These are phyloP conservation scores for Tenebrosternarchus preto DNA, from an alignment of 2,113 vertebrate genomes.

Conservation along the genomic window DNA sequence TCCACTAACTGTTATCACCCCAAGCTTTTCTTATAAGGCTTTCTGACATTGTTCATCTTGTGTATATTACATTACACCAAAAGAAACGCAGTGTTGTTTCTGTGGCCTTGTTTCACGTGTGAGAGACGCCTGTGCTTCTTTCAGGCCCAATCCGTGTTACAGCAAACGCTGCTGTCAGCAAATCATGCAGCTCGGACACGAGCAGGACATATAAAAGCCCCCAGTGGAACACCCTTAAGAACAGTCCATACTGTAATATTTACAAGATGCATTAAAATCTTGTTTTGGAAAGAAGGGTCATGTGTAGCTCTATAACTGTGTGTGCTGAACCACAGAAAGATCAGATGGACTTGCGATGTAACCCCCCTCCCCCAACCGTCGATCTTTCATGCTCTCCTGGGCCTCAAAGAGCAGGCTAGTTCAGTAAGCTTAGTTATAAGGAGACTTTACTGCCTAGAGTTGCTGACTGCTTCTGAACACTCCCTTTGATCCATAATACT, in stretches of 20 bases:
- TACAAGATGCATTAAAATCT: background rate
- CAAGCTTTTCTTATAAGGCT: no score
- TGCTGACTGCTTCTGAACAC: slow-evolving; percentile 34
- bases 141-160: background rate
- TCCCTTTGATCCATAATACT: slow-evolving; percentile 34
- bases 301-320: slow-evolving; percentile 11
- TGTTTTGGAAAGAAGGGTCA: background rate
- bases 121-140: no score
- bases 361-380: background rate
- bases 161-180: background rate
- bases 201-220: background rate
- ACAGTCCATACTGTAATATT: background rate
- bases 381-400: slow-evolving; percentile 36
- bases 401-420: slow-evolving; percentile 27
- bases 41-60: no score
- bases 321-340: slow-evolving; percentile 17
- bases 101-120: no score
- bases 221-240: background rate
- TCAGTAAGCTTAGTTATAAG: slow-evolving; percentile 24
- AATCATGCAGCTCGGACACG: no score
- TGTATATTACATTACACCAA: no score
- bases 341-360: slow-evolving; percentile 8
- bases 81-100: no score
- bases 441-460: slow-evolving; percentile 21
- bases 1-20: no score